Evolutionary conservation across 2,888 invertebrate genomes (phyloP).

Genomic region (Ctena decussata): DNA sequence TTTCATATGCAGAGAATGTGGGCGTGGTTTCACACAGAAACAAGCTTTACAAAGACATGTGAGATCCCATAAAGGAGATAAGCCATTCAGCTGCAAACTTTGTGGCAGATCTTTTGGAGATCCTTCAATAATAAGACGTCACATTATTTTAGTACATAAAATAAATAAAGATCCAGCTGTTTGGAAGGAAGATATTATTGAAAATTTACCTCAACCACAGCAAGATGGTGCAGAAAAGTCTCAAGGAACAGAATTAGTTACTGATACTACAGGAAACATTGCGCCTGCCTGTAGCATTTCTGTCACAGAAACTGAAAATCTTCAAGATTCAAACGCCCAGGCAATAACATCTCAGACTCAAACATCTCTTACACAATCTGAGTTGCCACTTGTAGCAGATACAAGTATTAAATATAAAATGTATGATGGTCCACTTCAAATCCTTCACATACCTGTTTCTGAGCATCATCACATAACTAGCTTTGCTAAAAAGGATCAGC

Average conservation of each 20-base stretch:
- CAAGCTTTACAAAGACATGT: constrained; percentile 87
- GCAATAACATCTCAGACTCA: neutral
- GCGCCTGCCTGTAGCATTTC: too few relatives aligned
- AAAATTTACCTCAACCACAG: neutral
- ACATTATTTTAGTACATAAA: constrained; percentile 79
- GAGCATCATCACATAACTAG: neutral
- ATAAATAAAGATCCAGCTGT: constrained; percentile 72
- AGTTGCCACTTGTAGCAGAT: neutral
- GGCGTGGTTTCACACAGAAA: constrained; percentile 87
- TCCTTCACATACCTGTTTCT: too few relatives aligned
- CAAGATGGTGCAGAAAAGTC: neutral
- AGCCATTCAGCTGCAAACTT: constrained; percentile 86
- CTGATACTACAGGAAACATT: too few relatives aligned
- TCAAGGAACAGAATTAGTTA: too few relatives aligned
- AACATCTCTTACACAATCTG: neutral
- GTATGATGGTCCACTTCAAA: too few relatives aligned
- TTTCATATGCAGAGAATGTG: constrained; percentile 85
- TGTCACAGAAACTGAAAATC: neutral
- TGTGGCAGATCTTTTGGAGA: constrained; percentile 86
- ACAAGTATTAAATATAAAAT: too few relatives aligned
- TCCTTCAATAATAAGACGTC: constrained; percentile 76
- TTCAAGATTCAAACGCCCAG: too few relatives aligned
- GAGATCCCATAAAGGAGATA: constrained; percentile 86
- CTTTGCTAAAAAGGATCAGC: neutral
- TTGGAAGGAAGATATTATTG: constrained; percentile 78